Evolutionary conservation across 2,888 invertebrate genomes (phyloP).

Genomic region (Macrophya annulata): DNA sequence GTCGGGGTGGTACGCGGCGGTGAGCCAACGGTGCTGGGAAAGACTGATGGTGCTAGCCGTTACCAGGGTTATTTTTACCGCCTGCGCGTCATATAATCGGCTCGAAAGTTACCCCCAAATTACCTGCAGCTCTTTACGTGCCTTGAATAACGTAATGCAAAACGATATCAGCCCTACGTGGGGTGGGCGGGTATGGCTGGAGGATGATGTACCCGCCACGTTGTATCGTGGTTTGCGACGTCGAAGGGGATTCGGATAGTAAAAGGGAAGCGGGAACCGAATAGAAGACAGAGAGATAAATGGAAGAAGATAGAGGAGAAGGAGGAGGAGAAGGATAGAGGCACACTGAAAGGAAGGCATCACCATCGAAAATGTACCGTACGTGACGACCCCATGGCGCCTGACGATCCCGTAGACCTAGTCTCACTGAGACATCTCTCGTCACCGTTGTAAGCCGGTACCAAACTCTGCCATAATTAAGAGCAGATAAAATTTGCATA

Average conservation of each 20-base stretch:
- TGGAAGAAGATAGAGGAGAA: background rate
- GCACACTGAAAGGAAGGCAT: slow-evolving; percentile 19
- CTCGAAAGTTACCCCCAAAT: slow-evolving; percentile 52
- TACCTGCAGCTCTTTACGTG: slow-evolving; percentile 56
- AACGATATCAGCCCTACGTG: slow-evolving; percentile 47
- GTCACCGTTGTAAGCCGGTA: slow-evolving; percentile 25
- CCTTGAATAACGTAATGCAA: slow-evolving; percentile 55
- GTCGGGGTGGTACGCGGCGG: slow-evolving; percentile 42
- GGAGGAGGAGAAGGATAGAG: background rate
- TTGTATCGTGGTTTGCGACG: slow-evolving; percentile 37
- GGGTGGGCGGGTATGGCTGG: background rate
- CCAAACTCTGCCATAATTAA: slow-evolving; percentile 54
- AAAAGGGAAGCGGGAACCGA: background rate
- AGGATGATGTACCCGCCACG: slow-evolving; percentile 13
- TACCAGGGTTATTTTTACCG: slow-evolving; percentile 55
- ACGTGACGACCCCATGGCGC: slow-evolving; percentile 49
- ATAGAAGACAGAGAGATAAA: slow-evolving; percentile 42
- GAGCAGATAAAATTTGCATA: slow-evolving; percentile 57
- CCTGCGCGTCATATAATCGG: slow-evolving; percentile 55
- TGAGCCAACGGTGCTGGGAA: slow-evolving; percentile 22
- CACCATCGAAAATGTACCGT: slow-evolving; percentile 55
- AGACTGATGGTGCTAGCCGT: slow-evolving; percentile 47
- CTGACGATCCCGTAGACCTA: slow-evolving; percentile 23
- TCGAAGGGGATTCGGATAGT: slow-evolving; percentile 8
- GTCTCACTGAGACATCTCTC: slow-evolving; percentile 16